Base-by-base conservation (phyloP, 2,888 invertebrate species). In the Phlogophora meticulosa region DNA sequence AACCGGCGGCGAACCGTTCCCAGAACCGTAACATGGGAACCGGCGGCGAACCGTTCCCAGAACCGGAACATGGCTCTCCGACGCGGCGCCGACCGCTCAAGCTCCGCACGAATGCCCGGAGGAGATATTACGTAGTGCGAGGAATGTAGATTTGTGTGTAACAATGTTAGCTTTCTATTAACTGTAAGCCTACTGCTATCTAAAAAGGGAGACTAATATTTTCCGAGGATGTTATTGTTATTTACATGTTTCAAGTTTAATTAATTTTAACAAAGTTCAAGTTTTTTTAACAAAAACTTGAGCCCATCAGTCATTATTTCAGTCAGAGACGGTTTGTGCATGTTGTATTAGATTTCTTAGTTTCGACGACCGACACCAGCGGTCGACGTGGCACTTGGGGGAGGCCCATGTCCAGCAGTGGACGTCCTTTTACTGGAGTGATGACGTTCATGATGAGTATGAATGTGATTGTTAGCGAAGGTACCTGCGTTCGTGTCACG, bases 401-500 rank as follows among this genome's bases (percentile, higher is more conserved):
- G n/a, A n/a, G n/a, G n/a, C n/a, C n/a, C n/a, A n/a, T n/a, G n/a
- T n/a, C n/a, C n/a, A n/a, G n/a, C n/a, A n/a, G n/a, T n/a, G n/a
- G n/a, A n/a, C n/a, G n/a, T n/a, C n/a, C n/a, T n/a, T n/a, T n/a
- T n/a, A n/a, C n/a, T n/a, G n/a, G n/a, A n/a, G n/a, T n/a, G n/a
- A n/a, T n/a, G n/a, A n/a, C n/a, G n/a, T n/a, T n/a, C n/a, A n/a
- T n/a, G n/a, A n/a, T n/a, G n/a, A n/a, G n/a, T n/a, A n/a, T n/a
- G n/a, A n/a, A n/a, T n/a, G n/a, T n/a, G n/a, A n/a, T n/a, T n/a
- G n/a, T n/a, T n/a, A n/a, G n/a, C n/a, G n/a, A n/a, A n/a, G n/a
- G n/a, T 42, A 92, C 93, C 88, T 93, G 91, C 13, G 70, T 85
- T 32, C 87, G 80, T 2, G 87, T 80, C 57, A 92, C 78, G 40